Evolutionary conservation across 2,113 vertebrate species (phyloP).

Genomic region (Phoxinus phoxinus): DNA sequence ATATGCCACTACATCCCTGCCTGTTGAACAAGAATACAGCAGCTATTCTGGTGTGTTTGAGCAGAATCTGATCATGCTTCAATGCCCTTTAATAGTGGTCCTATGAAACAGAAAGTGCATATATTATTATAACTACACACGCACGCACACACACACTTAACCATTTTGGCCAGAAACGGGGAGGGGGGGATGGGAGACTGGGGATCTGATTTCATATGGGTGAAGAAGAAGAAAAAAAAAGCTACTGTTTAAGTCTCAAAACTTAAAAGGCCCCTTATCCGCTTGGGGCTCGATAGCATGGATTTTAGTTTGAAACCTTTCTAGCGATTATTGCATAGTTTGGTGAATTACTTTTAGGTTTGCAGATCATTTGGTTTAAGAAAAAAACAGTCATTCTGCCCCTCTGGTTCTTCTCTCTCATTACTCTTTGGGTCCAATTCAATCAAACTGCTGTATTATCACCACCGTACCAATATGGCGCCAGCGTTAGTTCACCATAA

Average conservation of each 20-base stretch:
- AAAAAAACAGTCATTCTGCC: slow-evolving; percentile 63
- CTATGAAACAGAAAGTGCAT: slow-evolving; percentile 79
- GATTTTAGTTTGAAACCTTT: slow-evolving; percentile 71
- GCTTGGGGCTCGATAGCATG: slow-evolving; percentile 67
- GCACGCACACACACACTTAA: slow-evolving; percentile 15
- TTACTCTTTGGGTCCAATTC: slow-evolving; percentile 34
- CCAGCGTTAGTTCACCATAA: slow-evolving; percentile 1
- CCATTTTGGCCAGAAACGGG: slow-evolving; percentile 52
- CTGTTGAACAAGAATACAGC: slow-evolving; percentile 52
- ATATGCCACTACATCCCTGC: slow-evolving; percentile 21
- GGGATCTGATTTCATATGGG: slow-evolving; percentile 52
- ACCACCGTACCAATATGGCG: slow-evolving; percentile 1
- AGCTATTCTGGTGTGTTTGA: slow-evolving; percentile 50
- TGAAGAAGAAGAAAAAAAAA: slow-evolving; percentile 51
- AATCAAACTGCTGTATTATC: slow-evolving; percentile 31
- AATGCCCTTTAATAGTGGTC: slow-evolving; percentile 82
- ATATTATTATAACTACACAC: slow-evolving; percentile 63
- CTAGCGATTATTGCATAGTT: slow-evolving; percentile 82
- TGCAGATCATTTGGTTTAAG: slow-evolving; percentile 72
- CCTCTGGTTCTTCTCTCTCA: not conserved
- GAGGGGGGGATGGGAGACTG: not conserved
- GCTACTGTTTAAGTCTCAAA: slow-evolving; percentile 68
- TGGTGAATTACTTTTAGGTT: slow-evolving; percentile 74
- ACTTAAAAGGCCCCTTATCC: slow-evolving; percentile 67
- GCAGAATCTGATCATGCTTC: slow-evolving; percentile 66